Conservation (phyloP, 2,888 invertebrate genomes). For the Hydraecia micacea region DNA sequence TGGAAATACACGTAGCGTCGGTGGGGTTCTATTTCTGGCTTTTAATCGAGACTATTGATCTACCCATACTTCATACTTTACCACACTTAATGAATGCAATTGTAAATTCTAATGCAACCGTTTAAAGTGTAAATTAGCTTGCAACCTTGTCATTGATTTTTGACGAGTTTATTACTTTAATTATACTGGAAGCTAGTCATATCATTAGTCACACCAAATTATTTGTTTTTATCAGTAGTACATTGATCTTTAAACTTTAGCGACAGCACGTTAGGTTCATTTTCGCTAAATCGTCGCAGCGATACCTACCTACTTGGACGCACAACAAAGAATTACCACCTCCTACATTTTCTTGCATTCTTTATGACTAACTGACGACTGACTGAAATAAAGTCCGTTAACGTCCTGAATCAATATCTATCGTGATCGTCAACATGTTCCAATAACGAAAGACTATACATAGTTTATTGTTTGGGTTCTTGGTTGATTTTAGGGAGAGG, state of each 20-base stretch:
- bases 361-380: background rate
- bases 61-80: constrained; percentile 1
- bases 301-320: constrained; percentile 45
- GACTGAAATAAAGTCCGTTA: background rate
- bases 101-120: background rate
- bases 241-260: constrained; percentile 10
- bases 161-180: constrained; percentile 26
- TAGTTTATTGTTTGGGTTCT: background rate
- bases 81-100: background rate
- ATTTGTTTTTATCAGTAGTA: constrained; percentile 29
- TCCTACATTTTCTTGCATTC: background rate
- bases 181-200: constrained; percentile 26
- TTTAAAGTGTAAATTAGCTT: constrained; percentile 7
- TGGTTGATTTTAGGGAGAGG: background rate
- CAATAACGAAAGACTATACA: background rate
- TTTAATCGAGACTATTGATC: constrained; percentile 23
- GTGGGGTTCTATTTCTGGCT: constrained; percentile 33
- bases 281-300: constrained; percentile 12
- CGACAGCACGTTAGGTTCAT: constrained; percentile 18
- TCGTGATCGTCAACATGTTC: background rate
- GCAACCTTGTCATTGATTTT: constrained; percentile 7
- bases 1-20: constrained; percentile 9
- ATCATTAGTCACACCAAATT: constrained; percentile 42
- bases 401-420: background rate
- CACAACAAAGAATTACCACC: constrained; percentile 46